Evolutionary conservation across 2,113 vertebrate species (phyloP), one percentile per base, ranked within the genome.

Genomic region (Oriolus oriolus): DNA sequence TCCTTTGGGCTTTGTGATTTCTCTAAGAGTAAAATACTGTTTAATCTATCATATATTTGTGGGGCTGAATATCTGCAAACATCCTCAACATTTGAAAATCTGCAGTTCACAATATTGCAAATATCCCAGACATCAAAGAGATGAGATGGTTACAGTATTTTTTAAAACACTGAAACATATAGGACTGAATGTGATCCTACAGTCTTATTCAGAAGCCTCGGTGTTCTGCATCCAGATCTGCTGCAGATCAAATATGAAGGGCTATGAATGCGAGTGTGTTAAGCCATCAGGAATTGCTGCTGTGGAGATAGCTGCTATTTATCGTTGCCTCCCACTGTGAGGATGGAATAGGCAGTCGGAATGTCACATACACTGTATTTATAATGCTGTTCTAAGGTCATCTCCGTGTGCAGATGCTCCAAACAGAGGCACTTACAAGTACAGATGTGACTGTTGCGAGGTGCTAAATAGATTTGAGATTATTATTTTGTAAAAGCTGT

Each of bases 341-440:
- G 44, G 56, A n/a, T 90, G 78, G 71, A 97, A 90, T 31, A 92
- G 68, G 63, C 74, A 91, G 50, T 28, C 53, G 89, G 93, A 91
- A 78, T 86, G 87, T 76, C 94, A 94, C 71, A 76, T 88, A 79
- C 16, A 57, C 45, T 73, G 75, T 69, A 90, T 93, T 95, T 95
- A 88, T 92, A 93, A 82, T 84, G 64, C 16, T 87, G 39, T 15
- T 92, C 93, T 96, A 94, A 96, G 95, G 93, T 96, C 91, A 93
- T 94, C 64, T 84, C 61, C 3, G 14, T 59, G 85, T 66, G 37
- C 91, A 95, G 87, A 93, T 90, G 66, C 83, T 87, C 61, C 52
- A 89, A 64, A 94, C 50, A 86, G 87, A 63, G 69, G 27, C 82
- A 69, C 18, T 79, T 75, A 21, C 78, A 66, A 81, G 42, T 84